Base-by-base conservation (phyloP, 2,797 vertebrate genomes). In the Cuniculus paca region DNA sequence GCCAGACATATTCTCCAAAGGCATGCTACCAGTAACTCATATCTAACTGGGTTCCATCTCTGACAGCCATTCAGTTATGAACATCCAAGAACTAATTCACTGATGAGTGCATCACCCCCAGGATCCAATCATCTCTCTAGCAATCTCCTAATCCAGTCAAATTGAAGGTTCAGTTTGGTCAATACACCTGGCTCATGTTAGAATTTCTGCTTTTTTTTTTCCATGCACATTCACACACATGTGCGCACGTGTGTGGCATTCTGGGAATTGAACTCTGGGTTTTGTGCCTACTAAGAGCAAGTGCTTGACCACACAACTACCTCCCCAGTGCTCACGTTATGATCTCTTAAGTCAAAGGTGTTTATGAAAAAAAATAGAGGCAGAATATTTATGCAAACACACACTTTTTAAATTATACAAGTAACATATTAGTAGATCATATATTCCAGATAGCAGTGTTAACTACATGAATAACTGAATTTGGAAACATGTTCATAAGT, bases 291-390 rank as follows among this genome's bases (percentile, higher is more conserved):
- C 5, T 77, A 77, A 50, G 39, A 50, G 72, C 45, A 77, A 77
- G 26, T 48, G 13, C 22, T 60, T 0, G 24, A 34, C 7, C 10
- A 36, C 34, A 56, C 10, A 24, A 13, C 52, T 80, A 80, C 3
- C 56, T 36, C 50, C 34, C 20, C 9, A 80, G 52, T 14, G 1
- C n/a, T n/a, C 20, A n/a, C 22, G 61, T 24, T 36, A 17, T 22
- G 20, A 52, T 85, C 52, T 85, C 39, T 4, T 45, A 45, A 86
- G n/a, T 56, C 26, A 85, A 97, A 95, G 16, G 93, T 54, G n/a
- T 28, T 6, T 42, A 82, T 58, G n/a, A 93, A 58, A 31, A 95
- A 95, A 83, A 95, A 90, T 4, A 77, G 24, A 75, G 13, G 13
- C 36, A 20, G 39, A 63, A 82, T 42, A 65, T 9, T 92, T 70